A percentile compares a stretch with the other conserved stretches of the same genome.
These are phyloP conservation scores for Sardina pilchardus DNA, from an alignment of 2,113 vertebrate species.

Conservation along the genomic window DNA sequence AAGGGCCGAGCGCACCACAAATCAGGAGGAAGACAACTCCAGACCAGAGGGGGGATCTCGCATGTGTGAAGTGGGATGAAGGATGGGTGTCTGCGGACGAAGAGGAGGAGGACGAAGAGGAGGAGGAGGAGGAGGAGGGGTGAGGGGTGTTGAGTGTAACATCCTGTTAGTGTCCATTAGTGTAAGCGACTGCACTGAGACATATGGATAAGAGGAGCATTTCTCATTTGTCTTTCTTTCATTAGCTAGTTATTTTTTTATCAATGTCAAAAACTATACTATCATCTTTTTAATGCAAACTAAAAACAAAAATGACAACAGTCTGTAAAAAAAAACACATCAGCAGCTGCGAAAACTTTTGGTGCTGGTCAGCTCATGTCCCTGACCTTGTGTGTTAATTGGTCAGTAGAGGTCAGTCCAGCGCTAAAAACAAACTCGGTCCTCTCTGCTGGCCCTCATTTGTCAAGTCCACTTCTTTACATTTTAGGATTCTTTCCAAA, in stretches of 20 bases:
- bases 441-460: not conserved
- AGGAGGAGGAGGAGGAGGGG: too few relatives aligned
- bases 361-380: not conserved
- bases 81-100: not conserved
- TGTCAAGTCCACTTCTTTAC: not conserved
- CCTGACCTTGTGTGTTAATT: constrained; percentile 22
- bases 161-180: not conserved
- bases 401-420: constrained; percentile 39
- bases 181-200: not conserved
- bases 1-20: not conserved
- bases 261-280: not conserved
- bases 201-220: not conserved
- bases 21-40: constrained; percentile 7
- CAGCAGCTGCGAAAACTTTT: not conserved
- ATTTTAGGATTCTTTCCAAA: not conserved
- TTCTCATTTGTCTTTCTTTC: not conserved
- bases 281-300: not conserved
- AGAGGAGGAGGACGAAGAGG: not conserved
- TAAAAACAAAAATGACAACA: not conserved
- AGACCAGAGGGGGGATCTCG: not conserved
- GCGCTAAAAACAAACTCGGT: constrained; percentile 9
- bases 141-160: not conserved
- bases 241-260: not conserved
- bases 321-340: not conserved
- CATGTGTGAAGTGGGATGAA: not conserved